A percentile compares a stretch with the other conserved stretches of the same genome.
Conservation (phyloP, 2,888 invertebrate genomes). For the Chymomyza fuscimana region DNA sequence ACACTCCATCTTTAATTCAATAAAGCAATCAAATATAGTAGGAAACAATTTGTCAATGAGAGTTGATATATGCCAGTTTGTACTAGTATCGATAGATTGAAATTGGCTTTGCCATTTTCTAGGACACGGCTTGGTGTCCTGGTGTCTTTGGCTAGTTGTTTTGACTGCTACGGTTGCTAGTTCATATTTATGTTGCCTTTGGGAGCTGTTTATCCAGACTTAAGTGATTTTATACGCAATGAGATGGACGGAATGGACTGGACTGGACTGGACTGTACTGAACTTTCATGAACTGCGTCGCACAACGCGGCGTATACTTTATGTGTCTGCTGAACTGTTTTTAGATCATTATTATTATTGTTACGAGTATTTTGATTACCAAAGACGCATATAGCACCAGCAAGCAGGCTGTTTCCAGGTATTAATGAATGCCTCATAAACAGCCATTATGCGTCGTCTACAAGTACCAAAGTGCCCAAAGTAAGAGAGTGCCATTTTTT, state of each 20-base stretch:
- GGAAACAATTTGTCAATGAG: not conserved
- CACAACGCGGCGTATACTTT: conserved; percentile 40
- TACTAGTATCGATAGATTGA: not conserved
- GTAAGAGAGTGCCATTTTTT: not conserved
- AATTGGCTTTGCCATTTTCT: not conserved
- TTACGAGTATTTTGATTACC: conserved; percentile 63
- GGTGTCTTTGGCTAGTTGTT: not conserved
- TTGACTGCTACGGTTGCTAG: conserved; percentile 36
- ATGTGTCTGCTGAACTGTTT: conserved; percentile 53
- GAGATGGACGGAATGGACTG: conserved; percentile 15
- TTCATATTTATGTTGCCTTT: conserved; percentile 65
- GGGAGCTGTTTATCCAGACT: conserved; percentile 67
- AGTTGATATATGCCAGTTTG: not conserved
- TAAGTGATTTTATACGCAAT: conserved; percentile 68
- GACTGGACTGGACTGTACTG: not conserved
- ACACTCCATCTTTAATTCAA: too few species aligned
- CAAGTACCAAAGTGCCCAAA: not conserved
- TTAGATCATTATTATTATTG: conserved; percentile 34
- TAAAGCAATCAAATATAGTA: too few species aligned
- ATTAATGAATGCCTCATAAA: conserved; percentile 50
- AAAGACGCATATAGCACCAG: not conserved
- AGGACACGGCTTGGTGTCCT: not conserved
- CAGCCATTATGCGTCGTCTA: conserved; percentile 25
- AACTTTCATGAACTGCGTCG: not conserved
- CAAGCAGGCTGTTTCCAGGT: conserved; percentile 42